Conservation (phyloP, 2,797 vertebrate species). For the Leptatherina wallacei region DNA sequence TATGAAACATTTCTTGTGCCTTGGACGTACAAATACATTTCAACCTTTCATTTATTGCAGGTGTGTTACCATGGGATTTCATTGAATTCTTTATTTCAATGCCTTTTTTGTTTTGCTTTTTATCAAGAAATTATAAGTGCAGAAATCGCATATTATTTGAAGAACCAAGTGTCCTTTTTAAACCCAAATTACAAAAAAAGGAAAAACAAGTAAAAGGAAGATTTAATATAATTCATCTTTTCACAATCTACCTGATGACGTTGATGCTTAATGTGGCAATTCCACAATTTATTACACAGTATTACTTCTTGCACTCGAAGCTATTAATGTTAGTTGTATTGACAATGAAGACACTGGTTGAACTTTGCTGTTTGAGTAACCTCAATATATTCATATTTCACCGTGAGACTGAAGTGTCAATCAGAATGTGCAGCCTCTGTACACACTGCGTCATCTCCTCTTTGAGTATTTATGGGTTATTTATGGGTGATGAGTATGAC, state of each 20-base stretch:
- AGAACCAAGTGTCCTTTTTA: not conserved
- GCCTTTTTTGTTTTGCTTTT: not conserved
- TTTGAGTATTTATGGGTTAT: not conserved
- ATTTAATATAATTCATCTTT: no score
- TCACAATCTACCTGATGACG: no score
- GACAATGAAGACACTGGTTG: not conserved
- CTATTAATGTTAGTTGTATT: not conserved
- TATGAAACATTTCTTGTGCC: not conserved
- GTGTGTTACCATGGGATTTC: not conserved
- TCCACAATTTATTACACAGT: not conserved
- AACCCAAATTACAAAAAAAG: not conserved
- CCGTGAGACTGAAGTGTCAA: slow-evolving; percentile 10
- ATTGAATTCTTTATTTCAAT: not conserved
- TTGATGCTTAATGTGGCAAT: not conserved
- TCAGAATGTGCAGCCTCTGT: slow-evolving; percentile 9
- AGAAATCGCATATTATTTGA: not conserved
- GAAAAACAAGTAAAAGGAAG: not conserved
- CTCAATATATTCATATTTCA: not conserved
- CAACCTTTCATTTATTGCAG: not conserved
- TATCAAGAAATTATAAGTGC: not conserved
- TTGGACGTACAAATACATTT: not conserved
- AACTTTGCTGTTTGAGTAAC: slow-evolving; percentile 6
- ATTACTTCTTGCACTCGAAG: not conserved
- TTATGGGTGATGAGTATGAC: not conserved
- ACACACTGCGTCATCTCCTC: slow-evolving; percentile 10